Conservation (phyloP, 2,888 invertebrate genomes). For the Epinotia nisella region DNA sequence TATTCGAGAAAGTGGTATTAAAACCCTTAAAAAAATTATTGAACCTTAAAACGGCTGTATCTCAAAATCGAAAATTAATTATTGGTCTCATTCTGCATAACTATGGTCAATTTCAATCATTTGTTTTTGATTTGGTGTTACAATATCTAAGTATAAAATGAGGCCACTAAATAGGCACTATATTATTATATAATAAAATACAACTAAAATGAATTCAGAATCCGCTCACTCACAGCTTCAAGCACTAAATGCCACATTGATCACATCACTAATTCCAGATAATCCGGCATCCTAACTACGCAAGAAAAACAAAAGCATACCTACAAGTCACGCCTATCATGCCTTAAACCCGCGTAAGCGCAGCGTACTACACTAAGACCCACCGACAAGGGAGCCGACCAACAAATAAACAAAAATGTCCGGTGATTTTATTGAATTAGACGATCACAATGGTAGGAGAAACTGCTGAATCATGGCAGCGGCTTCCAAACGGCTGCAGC, state of each 20-base stretch:
- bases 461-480: conserved; percentile 72
- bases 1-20: too few relatives aligned
- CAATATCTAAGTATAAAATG: background rate
- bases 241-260: conserved; percentile 45
- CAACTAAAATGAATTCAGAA: background rate
- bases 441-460: conserved; percentile 75
- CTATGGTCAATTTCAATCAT: background rate
- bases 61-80: too few relatives aligned
- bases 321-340: conserved; percentile 71
- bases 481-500: conserved; percentile 68
- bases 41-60: too few relatives aligned
- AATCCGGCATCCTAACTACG: conserved; percentile 34
- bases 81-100: too few relatives aligned
- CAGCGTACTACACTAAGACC: conserved; percentile 70
- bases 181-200: conserved; percentile 10
- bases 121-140: background rate
- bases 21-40: too few relatives aligned
- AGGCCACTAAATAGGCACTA: background rate
- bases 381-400: conserved; percentile 75
- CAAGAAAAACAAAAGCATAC: conserved; percentile 54
- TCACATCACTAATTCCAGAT: conserved; percentile 45
- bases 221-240: conserved; percentile 34
- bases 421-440: conserved; percentile 84
- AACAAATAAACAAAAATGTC: conserved; percentile 81
- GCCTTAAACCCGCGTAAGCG: conserved; percentile 58